These are phyloP conservation scores for Porites cylindrica DNA, from an alignment of 92 coral and sea anemone genomes.

Conservation along the genomic window DNA sequence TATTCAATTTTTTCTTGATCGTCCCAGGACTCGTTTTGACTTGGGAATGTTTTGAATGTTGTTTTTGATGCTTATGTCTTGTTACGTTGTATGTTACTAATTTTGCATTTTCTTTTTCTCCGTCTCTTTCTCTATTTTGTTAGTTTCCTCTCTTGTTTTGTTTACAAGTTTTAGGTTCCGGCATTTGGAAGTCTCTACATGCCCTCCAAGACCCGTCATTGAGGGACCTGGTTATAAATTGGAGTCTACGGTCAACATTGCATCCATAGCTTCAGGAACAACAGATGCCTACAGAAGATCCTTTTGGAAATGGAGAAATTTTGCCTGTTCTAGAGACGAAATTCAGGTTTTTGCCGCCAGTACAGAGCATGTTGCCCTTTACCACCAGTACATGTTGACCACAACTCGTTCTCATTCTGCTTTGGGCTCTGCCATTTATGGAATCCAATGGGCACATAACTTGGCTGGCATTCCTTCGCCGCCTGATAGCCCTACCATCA, in stretches of 20 bases:
- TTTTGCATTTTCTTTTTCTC: background rate
- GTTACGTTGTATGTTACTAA: background rate
- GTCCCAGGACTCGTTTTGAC: too few species aligned
- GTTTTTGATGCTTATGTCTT: background rate
- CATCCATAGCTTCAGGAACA: slow-evolving; percentile 51
- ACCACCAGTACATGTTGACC: slow-evolving; percentile 29
- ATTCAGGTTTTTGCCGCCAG: slow-evolving; percentile 2
- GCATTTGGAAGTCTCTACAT: background rate
- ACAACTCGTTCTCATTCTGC: slow-evolving; percentile 10
- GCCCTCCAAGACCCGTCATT: background rate
- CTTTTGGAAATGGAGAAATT: slow-evolving; percentile 45
- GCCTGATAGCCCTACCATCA: slow-evolving; percentile 26
- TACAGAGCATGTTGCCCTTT: slow-evolving; percentile 4
- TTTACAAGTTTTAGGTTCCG: background rate
- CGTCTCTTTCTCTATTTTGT: background rate
- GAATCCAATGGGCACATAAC: slow-evolving; percentile 58
- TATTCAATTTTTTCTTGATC: too few species aligned
- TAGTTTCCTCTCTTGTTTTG: background rate
- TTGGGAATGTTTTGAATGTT: too few species aligned
- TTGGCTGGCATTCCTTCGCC: slow-evolving; percentile 58
- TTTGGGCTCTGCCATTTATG: slow-evolving; percentile 48
- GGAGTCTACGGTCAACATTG: slow-evolving; percentile 41
- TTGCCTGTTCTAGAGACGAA: background rate
- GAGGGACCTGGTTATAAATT: slow-evolving; percentile 12
- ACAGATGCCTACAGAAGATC: slow-evolving; percentile 51